These are phyloP conservation scores for Morpho achilles DNA, from an alignment of 2,888 invertebrate species.

Conservation along the genomic window DNA sequence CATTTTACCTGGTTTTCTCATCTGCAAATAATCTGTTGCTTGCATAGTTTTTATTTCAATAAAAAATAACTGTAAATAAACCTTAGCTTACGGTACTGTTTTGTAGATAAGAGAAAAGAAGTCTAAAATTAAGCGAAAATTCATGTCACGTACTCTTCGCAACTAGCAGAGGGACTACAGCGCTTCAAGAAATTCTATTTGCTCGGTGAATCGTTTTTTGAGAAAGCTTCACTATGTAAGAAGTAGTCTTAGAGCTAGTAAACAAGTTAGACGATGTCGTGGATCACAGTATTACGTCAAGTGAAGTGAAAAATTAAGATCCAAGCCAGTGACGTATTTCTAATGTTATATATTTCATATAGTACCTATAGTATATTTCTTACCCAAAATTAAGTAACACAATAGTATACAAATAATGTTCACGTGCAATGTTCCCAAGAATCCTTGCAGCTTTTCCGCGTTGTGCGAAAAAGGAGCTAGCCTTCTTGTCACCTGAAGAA, in stretches of 20 bases:
- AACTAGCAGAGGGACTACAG: slow-evolving; percentile 14
- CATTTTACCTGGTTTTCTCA: too few species aligned
- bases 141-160: slow-evolving; percentile 5
- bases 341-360: background rate
- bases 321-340: slow-evolving; percentile 6
- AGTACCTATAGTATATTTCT: too few species aligned
- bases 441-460: too few species aligned
- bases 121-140: slow-evolving; percentile 1
- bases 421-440: too few species aligned
- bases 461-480: too few species aligned
- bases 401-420: too few species aligned
- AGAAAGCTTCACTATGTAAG: slow-evolving; percentile 4
- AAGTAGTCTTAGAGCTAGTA: slow-evolving; percentile 19
- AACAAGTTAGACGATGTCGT: slow-evolving; percentile 23
- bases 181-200: slow-evolving; percentile 13
- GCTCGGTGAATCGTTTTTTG: slow-evolving; percentile 10
- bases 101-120: slow-evolving; percentile 3
- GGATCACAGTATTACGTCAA: slow-evolving; percentile 19
- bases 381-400: too few species aligned
- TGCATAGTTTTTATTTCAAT: too few species aligned
- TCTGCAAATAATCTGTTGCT: too few species aligned
- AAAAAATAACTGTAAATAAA: too few species aligned
- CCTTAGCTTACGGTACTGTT: too few species aligned
- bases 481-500: too few species aligned
- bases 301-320: slow-evolving; percentile 22